Evolutionary conservation across 2,797 vertebrate species (phyloP).

Genomic region (Zalophus californianus): DNA sequence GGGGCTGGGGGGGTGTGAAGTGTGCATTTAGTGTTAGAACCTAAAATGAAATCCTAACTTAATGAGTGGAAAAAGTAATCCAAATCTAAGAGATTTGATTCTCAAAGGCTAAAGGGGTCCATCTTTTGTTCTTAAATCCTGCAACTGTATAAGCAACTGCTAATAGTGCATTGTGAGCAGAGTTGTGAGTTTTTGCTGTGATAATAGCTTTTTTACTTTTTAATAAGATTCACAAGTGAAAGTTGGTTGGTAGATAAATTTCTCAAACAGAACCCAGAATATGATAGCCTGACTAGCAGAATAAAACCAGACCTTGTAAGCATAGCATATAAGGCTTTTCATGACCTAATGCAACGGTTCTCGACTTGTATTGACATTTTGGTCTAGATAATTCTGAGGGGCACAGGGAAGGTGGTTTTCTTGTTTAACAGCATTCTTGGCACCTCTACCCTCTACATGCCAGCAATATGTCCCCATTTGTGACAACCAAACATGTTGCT

Average conservation of each 20-base stretch:
- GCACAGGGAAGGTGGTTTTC: neutral
- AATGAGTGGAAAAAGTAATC: neutral
- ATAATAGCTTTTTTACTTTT: neutral
- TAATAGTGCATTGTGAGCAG: neutral
- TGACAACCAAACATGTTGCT: neutral
- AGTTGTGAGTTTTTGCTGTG: constrained; percentile 24
- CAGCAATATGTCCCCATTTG: neutral
- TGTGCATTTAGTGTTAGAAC: constrained; percentile 6
- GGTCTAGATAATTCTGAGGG: neutral
- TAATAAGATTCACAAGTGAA: neutral
- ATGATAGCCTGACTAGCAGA: neutral
- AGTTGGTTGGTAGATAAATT: constrained; percentile 1
- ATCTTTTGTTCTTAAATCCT: neutral
- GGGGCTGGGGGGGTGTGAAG: neutral
- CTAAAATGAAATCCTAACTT: neutral
- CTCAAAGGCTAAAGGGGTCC: neutral
- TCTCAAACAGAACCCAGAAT: neutral
- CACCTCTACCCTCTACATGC: neutral
- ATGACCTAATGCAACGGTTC: neutral
- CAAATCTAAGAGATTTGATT: neutral
- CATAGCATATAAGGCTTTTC: neutral
- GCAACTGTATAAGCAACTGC: neutral
- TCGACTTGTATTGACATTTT: neutral
- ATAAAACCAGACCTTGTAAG: neutral
- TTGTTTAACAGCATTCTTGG: neutral